Percentiles rank a stretch among this genome's conserved stretches.
Evolutionary conservation across 2,113 vertebrate species (phyloP).

Genomic region (Craseonycteris thonglongyai): DNA sequence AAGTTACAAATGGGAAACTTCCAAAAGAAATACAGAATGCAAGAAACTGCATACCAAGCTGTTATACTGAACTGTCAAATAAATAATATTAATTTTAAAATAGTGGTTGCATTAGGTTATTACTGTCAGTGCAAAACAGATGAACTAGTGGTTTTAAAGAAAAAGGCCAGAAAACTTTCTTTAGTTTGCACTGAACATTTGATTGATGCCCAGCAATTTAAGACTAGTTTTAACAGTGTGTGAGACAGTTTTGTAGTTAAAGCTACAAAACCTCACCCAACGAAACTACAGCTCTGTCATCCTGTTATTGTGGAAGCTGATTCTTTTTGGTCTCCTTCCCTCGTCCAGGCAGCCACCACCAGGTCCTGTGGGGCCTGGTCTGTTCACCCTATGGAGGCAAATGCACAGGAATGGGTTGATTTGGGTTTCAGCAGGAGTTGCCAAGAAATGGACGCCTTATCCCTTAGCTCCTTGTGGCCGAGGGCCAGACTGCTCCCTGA

Average conservation of each 20-base stretch:
- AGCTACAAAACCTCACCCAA: constrained; percentile 64
- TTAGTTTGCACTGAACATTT: constrained; percentile 37
- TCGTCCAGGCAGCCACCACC: not conserved
- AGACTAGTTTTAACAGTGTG: constrained; percentile 65
- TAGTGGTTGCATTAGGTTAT: constrained; percentile 22
- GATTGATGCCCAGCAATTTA: not conserved
- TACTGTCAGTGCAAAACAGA: constrained; percentile 58
- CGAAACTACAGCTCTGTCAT: constrained; percentile 30
- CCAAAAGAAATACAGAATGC: constrained; percentile 54
- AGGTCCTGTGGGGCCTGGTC: not conserved
- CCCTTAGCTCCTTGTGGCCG: not conserved
- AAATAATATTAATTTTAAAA: constrained; percentile 53
- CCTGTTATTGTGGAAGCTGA: not conserved
- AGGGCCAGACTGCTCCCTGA: not conserved
- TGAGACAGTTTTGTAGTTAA: constrained; percentile 67
- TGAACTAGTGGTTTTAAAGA: constrained; percentile 23
- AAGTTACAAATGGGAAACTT: constrained; percentile 66
- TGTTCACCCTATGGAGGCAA: not conserved
- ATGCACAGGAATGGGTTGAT: not conserved
- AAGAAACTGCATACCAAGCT: constrained; percentile 59
- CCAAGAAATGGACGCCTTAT: too few species aligned
- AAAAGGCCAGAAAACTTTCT: constrained; percentile 51
- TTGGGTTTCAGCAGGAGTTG: not conserved
- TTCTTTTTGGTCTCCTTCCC: not conserved
- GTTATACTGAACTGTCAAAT: constrained; percentile 44